Conservation (phyloP, 2,113 vertebrate species). For the Colistium nudipinnis region DNA sequence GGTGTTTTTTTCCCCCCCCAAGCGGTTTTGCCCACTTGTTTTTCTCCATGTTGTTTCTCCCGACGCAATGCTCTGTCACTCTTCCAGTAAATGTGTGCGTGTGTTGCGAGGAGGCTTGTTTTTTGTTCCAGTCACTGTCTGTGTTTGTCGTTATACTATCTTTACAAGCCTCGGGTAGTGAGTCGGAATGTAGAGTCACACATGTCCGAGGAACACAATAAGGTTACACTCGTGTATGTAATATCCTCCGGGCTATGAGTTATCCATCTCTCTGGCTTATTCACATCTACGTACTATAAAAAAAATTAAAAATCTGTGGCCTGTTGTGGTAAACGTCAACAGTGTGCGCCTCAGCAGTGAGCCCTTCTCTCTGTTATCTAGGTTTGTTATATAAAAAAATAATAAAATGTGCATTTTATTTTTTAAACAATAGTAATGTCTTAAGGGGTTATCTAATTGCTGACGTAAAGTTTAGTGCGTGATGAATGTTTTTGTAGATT, state of each 20-base stretch:
- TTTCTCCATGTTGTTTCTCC: constrained; percentile 63
- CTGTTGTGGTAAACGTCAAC: constrained; percentile 30
- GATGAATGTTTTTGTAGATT: constrained; percentile 2
- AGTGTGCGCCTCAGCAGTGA: constrained; percentile 8
- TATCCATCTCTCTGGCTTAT: constrained; percentile 51
- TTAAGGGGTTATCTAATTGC: not conserved
- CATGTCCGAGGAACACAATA: constrained; percentile 68
- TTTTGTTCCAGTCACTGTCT: constrained; percentile 71
- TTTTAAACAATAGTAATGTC: not conserved
- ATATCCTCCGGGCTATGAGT: constrained; percentile 47
- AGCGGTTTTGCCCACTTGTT: constrained; percentile 78
- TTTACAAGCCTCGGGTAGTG: constrained; percentile 69
- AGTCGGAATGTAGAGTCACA: constrained; percentile 72
- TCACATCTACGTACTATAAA: constrained; percentile 38
- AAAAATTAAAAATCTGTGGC: constrained; percentile 34
- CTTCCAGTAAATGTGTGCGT: constrained; percentile 70
- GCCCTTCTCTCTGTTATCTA: not conserved
- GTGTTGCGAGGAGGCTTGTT: constrained; percentile 61
- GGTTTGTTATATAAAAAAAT: constrained; percentile 8
- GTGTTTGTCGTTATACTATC: constrained; percentile 76
- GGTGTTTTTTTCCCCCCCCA: constrained; percentile 70
- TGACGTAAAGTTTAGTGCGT: not conserved
- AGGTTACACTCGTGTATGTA: constrained; percentile 55
- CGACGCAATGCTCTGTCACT: constrained; percentile 71
- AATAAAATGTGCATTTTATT: not conserved